A percentile compares a stretch with the other conserved stretches of the same genome.
Evolutionary conservation across 2,888 invertebrate genomes (phyloP).

Genomic region (Synanthedon andrenaeformis): DNA sequence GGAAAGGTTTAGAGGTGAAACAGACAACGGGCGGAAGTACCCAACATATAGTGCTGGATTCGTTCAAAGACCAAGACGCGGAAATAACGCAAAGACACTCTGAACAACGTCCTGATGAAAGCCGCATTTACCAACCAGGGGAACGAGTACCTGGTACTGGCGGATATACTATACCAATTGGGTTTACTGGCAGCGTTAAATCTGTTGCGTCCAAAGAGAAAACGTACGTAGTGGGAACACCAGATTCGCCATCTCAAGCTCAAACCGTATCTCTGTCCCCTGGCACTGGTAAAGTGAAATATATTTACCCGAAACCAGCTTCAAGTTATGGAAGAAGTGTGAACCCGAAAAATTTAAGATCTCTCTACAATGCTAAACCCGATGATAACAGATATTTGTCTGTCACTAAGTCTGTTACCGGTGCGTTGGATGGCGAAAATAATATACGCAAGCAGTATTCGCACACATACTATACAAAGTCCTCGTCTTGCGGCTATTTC

Average conservation of each 20-base stretch:
- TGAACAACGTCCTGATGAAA: conserved; percentile 58
- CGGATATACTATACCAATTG: conserved; percentile 75
- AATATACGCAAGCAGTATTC: conserved; percentile 79
- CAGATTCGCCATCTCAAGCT: conserved; percentile 74
- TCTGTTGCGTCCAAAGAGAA: conserved; percentile 73
- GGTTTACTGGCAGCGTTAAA: conserved; percentile 76
- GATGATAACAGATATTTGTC: conserved; percentile 80
- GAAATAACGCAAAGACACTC: conserved; percentile 72
- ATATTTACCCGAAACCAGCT: conserved; percentile 27
- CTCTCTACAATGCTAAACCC: conserved; percentile 35
- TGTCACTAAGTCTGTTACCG: conserved; percentile 83
- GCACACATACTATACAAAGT: conserved; percentile 86
- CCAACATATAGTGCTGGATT: conserved; percentile 74
- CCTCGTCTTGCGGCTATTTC: conserved; percentile 88
- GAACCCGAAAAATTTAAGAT: conserved; percentile 44
- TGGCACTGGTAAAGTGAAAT: conserved; percentile 57
- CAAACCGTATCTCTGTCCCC: conserved; percentile 72
- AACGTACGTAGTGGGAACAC: conserved; percentile 69
- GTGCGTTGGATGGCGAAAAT: conserved; percentile 73
- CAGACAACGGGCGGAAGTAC: conserved; percentile 67
- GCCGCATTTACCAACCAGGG: conserved; percentile 74
- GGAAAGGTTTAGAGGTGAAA: conserved; percentile 48
- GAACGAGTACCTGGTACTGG: conserved; percentile 75
- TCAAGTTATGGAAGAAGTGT: conserved; percentile 31
- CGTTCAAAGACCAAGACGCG: conserved; percentile 70